Conservation (phyloP, 2,888 invertebrate genomes). For the Pammene aurita region DNA sequence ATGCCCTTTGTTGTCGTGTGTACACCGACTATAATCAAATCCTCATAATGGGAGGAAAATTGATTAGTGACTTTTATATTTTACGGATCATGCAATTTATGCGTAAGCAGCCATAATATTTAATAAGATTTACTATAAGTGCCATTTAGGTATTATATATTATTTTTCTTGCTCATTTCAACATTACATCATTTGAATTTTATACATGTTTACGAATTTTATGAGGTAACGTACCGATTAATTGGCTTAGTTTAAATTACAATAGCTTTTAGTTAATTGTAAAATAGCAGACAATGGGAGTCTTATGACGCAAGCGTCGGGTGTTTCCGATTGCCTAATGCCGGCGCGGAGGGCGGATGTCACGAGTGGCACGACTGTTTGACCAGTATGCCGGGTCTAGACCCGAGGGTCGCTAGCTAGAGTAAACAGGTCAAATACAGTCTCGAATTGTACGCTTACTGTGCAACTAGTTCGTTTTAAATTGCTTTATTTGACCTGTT, state of each 20-base stretch:
- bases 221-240: not conserved
- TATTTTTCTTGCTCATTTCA: not conserved
- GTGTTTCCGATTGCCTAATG: conserved; percentile 56
- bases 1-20: no score
- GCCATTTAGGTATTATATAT: not conserved
- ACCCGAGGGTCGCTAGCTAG: conserved; percentile 4
- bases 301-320: conserved; percentile 46
- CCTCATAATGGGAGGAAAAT: not conserved
- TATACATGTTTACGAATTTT: no score
- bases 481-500: no score
- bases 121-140: not conserved
- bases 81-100: conserved; percentile 1
- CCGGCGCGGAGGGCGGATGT: conserved; percentile 53
- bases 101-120: no score
- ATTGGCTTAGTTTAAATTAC: conserved; percentile 1
- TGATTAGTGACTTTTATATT: not conserved
- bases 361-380: conserved; percentile 59
- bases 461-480: no score
- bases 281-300: conserved; percentile 43
- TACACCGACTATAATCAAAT: no score
- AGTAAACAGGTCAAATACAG: conserved; percentile 18
- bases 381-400: conserved; percentile 44
- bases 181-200: no score
- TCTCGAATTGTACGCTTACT: not conserved
- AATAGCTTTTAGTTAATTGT: conserved; percentile 18